Evolutionary conservation across 2,888 invertebrate genomes (phyloP), one percentile per base, ranked within the genome.

Genomic region (Xestia ashworthii): DNA sequence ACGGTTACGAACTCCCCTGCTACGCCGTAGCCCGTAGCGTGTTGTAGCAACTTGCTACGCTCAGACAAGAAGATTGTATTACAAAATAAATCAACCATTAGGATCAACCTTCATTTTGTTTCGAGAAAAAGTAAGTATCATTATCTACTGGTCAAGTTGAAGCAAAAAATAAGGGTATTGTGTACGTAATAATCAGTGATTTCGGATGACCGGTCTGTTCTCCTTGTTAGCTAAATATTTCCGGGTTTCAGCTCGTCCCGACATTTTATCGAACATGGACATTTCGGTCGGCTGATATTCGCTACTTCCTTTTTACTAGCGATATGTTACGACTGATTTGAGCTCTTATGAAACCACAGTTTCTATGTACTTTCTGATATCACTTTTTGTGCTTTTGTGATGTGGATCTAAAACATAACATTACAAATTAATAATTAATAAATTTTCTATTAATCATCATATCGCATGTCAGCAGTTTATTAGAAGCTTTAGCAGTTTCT

Each of bases 21-120:
- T 84, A 80, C 87, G 72, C 62, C 82, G 87, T 80, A 82, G 74
- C 77, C 72, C 64, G 55, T 74, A 76, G 74, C 48, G 22, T 22
- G 60, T 25, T 12, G 74, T 68, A 75, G 62, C 60, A 60, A 48
- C 55, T 71, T 65, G 73, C 85, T 85, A 87, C 85, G 68, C 55
- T n/a, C 22, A 12, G 44, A 67, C 62, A 65, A 70, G 4, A 14
- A 65, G 25, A 76, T 84, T 64, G 50, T 65, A 78, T 78, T 77
- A 72, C 65, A 82, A 64, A 71, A 25, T 66, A 73, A 74, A 80
- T 80, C 50, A 65, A 75, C 41, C n/a, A 71, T 68, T 79, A 67
- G 32, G 25, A 72, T 38, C 25, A 50, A 55, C 25, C 16, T 22
- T 50, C 82, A 53, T 53, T 60, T 75, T 74, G 48, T 67, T 65